Evolutionary conservation across 2,888 invertebrate species (phyloP).

Genomic region (Carabus problematicus): DNA sequence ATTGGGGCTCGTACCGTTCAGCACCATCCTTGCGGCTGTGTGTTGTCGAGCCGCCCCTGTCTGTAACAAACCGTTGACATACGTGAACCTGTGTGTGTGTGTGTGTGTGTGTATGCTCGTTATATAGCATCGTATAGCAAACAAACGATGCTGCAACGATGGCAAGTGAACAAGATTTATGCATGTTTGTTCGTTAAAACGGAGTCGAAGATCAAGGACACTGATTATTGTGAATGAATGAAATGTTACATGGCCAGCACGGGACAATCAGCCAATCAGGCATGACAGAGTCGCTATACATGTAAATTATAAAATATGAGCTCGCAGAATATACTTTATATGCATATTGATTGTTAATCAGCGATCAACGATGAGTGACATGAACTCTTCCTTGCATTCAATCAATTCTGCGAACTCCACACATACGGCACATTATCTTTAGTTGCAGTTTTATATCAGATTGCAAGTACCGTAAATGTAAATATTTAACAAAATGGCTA

Average conservation of each 20-base stretch:
- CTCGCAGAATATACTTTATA: too few species aligned
- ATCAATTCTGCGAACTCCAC: too few species aligned
- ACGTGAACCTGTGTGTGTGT: too few species aligned
- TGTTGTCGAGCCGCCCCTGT: conserved; percentile 59
- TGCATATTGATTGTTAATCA: too few species aligned
- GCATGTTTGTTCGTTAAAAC: conserved; percentile 27
- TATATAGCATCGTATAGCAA: neutral
- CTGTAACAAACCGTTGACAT: conserved; percentile 22
- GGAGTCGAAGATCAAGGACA: conserved; percentile 32
- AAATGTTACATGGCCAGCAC: conserved; percentile 15
- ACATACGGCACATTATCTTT: too few species aligned
- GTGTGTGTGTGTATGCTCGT: neutral
- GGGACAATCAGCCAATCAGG: conserved; percentile 14
- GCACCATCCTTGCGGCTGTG: conserved; percentile 63
- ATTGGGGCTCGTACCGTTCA: conserved; percentile 52
- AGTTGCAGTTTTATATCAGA: too few species aligned
- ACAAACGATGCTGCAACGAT: neutral
- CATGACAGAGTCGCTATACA: too few species aligned
- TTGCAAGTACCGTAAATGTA: too few species aligned
- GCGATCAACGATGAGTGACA: too few species aligned
- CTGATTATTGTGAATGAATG: conserved; percentile 26
- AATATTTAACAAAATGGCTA: too few species aligned
- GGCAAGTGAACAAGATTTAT: conserved; percentile 19
- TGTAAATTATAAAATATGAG: too few species aligned
- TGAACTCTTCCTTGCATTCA: too few species aligned